Percentiles rank a stretch among this genome's conserved stretches.
Conservation (phyloP, 23 tunicate species). For the Oikopleura dioica region DNA sequence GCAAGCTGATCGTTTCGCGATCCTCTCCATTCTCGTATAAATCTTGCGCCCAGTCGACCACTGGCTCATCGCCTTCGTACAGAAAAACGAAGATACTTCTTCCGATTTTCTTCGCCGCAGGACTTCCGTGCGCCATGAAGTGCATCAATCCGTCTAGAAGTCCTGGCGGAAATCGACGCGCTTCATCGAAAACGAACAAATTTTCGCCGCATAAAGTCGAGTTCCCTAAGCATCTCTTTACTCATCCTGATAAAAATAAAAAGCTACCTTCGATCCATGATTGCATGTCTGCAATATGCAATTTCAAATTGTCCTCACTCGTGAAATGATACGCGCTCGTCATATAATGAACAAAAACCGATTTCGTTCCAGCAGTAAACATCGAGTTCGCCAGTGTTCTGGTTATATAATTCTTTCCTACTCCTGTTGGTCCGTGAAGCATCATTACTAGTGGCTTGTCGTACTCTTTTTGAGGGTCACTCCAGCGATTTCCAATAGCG, state of each 20-base stretch:
- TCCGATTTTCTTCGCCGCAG: background rate
- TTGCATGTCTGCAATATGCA: background rate
- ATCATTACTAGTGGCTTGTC: background rate
- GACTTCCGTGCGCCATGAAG: background rate
- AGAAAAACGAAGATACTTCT: background rate
- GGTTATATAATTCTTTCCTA: background rate
- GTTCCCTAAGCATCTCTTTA: background rate
- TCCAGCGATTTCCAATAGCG: constrained; percentile 1
- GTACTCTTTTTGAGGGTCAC: no score
- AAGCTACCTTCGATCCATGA: background rate
- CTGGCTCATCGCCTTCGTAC: constrained; percentile 10
- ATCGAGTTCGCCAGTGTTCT: background rate
- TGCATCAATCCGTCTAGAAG: background rate
- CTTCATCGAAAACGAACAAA: background rate
- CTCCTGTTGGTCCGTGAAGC: constrained; percentile 14
- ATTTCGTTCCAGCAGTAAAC: background rate
- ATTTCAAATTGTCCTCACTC: background rate
- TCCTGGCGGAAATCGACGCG: background rate
- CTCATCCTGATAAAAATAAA: background rate
- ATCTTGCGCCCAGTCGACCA: background rate
- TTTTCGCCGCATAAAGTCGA: background rate
- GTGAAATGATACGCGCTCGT: background rate
- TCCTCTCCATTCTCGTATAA: background rate
- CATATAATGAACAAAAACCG: background rate
- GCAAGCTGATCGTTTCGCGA: background rate